Percentiles rank a stretch among this genome's conserved stretches.
Conservation (phyloP, 2,888 invertebrate species). For the Dryobotodes eremita region DNA sequence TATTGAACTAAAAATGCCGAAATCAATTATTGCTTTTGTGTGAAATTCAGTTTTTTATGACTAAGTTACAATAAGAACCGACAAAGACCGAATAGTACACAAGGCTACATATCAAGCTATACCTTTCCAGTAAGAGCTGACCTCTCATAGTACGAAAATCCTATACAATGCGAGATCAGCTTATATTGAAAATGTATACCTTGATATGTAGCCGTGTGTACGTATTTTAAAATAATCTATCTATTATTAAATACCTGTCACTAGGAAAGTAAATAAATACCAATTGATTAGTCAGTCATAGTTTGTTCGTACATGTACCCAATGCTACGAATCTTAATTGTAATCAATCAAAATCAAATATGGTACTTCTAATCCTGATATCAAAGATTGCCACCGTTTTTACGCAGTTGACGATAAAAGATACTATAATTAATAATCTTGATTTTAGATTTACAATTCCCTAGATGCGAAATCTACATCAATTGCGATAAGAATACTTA, state of each 20-base stretch:
- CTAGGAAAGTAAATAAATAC: not conserved
- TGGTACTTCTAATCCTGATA: constrained; percentile 22
- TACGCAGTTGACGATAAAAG: constrained; percentile 25
- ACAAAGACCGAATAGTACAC: not conserved
- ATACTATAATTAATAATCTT: constrained; percentile 24
- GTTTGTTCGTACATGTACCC: not conserved
- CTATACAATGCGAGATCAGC: no score
- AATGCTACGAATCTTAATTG: not conserved
- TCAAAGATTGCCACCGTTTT: constrained; percentile 23
- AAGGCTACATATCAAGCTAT: no score
- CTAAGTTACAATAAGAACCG: not conserved
- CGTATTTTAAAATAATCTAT: not conserved
- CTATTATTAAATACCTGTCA: not conserved
- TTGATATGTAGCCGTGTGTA: no score
- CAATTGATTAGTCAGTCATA: not conserved
- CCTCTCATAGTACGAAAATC: no score
- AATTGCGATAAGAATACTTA: constrained; percentile 93
- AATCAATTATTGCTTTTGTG: not conserved
- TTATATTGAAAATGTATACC: no score
- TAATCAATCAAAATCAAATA: constrained; percentile 12
- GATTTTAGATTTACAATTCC: constrained; percentile 92
- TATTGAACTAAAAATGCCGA: not conserved
- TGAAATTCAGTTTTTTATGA: not conserved
- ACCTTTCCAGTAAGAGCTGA: no score
- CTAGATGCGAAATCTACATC: constrained; percentile 93